Evolutionary conservation across 2,113 vertebrate species (phyloP), one percentile per base, ranked within the genome.

Genomic region (Orycteropus afer): DNA sequence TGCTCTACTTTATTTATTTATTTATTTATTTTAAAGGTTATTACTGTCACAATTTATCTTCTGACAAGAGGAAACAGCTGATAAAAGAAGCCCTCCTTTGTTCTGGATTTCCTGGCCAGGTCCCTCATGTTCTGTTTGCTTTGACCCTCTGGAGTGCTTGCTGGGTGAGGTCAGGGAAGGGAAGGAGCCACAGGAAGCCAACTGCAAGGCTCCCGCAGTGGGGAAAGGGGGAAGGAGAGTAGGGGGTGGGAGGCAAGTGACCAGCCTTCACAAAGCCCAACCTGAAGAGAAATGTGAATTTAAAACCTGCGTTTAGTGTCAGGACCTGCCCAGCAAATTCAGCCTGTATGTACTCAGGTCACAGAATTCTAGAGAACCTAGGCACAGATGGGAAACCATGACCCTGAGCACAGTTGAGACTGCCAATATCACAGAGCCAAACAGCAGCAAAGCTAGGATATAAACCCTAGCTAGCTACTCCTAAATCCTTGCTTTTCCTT

Each of bases 71-170:
- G 97, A 98, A 98, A 96, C 96, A 98, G 96, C 93, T 98, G 98
- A 98, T 98, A 95, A 97, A 97, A 98, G 96, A 96, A 97, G 96
- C 53, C 9, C 22, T 94, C 94, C 94, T 98, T 98, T 98, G 98
- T 97, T 98, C 96, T 95, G 89, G 87, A 85, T 91, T 97, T 96
- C 86, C 96, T 96, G 96, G 76, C 95, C 8, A 42, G 94, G 97
- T 97, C 93, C 76, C 57, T 65, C 94, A 83, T 96, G 97, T 91
- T 96, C 32, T 97, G 83, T 98, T 98, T 98, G 96, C 97, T 98
- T 92, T 96, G 97, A 96, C 97, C 92, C 95, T 97, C 88, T 96
- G 93, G 83, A 78, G 91, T 47, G 74, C 90, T 95, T 71, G 63
- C 81, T 27, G 55, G 74, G 51, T 86, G 89, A 96, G 91, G 93